Evolutionary conservation across 2,797 vertebrate genomes (phyloP).

Genomic region (Acanthis flammea): DNA sequence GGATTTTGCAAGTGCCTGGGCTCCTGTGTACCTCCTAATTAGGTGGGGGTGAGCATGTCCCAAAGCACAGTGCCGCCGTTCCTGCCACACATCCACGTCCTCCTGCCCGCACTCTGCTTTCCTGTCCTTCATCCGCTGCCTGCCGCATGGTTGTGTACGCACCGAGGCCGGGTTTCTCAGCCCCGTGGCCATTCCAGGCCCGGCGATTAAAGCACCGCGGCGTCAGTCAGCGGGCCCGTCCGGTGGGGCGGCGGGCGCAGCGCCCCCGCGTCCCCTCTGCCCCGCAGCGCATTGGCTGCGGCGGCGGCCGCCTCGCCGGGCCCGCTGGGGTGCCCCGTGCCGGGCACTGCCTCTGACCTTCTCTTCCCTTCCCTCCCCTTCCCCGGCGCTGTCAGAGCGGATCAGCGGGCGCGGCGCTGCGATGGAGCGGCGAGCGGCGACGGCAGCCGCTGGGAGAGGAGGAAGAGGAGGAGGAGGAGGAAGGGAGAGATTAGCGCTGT

Average conservation of each 20-base stretch:
- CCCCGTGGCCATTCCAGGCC: not conserved
- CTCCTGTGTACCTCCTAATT: not conserved
- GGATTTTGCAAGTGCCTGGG: not conserved
- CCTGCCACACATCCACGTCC: not conserved
- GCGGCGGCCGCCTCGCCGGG: not conserved
- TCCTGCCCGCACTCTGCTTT: not conserved
- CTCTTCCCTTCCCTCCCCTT: not conserved
- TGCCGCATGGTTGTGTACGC: fast-evolving
- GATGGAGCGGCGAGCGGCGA: not conserved
- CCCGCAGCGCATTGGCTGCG: not conserved
- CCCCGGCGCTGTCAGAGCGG: not conserved
- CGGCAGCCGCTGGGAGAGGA: not conserved
- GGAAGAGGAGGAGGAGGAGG: not conserved
- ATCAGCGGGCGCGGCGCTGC: constrained; percentile 16
- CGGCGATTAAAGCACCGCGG: fast-evolving
- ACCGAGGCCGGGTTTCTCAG: not conserved
- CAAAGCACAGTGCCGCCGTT: not conserved
- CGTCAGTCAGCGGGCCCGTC: not conserved
- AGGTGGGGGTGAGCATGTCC: not conserved
- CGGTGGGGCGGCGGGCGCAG: not conserved
- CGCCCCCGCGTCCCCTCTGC: not conserved
- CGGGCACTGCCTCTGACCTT: not conserved
- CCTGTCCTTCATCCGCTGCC: not conserved
- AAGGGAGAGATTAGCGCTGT: constrained; percentile 31
- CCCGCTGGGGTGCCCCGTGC: not conserved